Conservation (phyloP, 2,888 invertebrate species). For the Cephus nigrinus region DNA sequence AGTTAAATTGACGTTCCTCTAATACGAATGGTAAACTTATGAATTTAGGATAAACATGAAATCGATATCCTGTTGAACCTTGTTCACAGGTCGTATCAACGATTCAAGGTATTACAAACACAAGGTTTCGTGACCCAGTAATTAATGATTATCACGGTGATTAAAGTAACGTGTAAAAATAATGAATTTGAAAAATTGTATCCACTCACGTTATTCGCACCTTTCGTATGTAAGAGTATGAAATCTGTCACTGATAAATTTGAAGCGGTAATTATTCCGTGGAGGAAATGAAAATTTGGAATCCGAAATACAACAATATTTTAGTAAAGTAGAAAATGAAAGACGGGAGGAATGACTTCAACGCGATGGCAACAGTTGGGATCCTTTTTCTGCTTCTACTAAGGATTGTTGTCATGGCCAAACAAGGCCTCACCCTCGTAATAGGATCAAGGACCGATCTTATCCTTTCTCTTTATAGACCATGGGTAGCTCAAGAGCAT, state of each 20-base stretch:
- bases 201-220: too few relatives aligned
- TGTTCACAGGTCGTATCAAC: not conserved
- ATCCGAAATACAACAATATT: not conserved
- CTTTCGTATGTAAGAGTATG: too few relatives aligned
- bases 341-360: not conserved
- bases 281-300: not conserved
- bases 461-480: constrained; percentile 40
- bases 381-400: not conserved
- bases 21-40: not conserved
- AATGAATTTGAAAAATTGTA: too few relatives aligned
- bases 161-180: not conserved
- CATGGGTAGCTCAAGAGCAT: constrained; percentile 29
- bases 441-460: constrained; percentile 37
- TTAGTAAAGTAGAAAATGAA: not conserved
- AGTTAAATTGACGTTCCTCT: not conserved
- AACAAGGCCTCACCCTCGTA: constrained; percentile 28
- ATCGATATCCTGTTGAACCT: not conserved
- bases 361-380: not conserved
- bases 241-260: too few relatives aligned
- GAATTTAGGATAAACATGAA: not conserved
- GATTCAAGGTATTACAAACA: not conserved
- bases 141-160: not conserved
- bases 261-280: too few relatives aligned
- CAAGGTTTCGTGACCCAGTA: not conserved
- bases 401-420: not conserved